Base-by-base conservation (phyloP, 1,140 invertebrate genomes). In the Nixonia krombeini region DNA sequence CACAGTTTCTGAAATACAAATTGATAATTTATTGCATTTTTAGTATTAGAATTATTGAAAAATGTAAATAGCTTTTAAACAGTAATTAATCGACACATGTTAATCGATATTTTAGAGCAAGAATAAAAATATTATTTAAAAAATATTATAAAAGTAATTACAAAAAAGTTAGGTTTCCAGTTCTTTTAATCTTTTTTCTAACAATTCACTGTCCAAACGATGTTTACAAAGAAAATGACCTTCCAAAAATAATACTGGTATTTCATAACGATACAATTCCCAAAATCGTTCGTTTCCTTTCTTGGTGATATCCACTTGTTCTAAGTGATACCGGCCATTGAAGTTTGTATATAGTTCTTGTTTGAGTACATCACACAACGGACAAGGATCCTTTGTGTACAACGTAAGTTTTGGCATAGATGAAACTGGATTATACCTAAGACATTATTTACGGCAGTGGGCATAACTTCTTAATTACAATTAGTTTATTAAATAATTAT, bases 211-310 rank as follows among this genome's bases (percentile, higher is more conserved):
- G 77, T 96, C 88, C 35, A 94, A 86, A 67, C 84, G 87, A 81
- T 96, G 93, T 86, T 94, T 95, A 85, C 94, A 95, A 16, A 96
- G 84, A 83, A 90, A 96, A 72, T 91, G 86, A 9, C 90, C 91
- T 80, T 96, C 91, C 3, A 96, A 86, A 85, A 95, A 93, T 72
- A 96, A 84, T 8, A 96, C 94, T 40, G 95, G 94, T 74, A 96
- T 96, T 78, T 96, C 93, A 79, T 91, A 88, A 51, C 90, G 87
- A 75, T 95, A 97, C n/a, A 94, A 84, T 49, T 90, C 83, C 45
- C 90, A 85, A 87, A 90, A 94, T 49, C 87, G 84, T 44, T 92
- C 73, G 79, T 96, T 95, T 74, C 89, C 90, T 70, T 88, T 87
- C 9, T 85, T 80, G 8, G 88, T 89, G 21, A 96, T 96, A 80